Percentiles rank a stretch among this genome's conserved stretches.
Evolutionary conservation across 2,888 invertebrate species (phyloP).

Genomic region (Seladonia tumulorum): DNA sequence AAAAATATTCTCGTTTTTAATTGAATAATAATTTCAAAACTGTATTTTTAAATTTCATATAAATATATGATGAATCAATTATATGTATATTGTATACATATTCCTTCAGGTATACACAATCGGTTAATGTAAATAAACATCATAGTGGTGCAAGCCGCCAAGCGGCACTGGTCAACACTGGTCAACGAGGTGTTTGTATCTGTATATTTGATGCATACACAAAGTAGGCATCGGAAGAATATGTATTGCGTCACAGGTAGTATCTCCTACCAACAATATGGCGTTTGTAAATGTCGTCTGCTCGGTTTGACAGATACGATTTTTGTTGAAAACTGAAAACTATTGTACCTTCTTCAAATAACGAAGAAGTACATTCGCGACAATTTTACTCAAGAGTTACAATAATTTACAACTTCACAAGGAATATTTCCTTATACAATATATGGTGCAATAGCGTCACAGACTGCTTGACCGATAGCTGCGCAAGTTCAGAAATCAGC

Average conservation of each 20-base stretch:
- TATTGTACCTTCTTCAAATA: not conserved
- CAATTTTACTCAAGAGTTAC: not conserved
- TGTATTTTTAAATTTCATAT: not conserved
- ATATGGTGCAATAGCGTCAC: constrained; percentile 20
- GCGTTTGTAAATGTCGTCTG: constrained; percentile 66
- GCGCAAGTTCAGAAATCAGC: constrained; percentile 64
- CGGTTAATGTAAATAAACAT: constrained; percentile 67
- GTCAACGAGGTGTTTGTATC: constrained; percentile 16
- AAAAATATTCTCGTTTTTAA: not conserved
- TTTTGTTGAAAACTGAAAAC: not conserved
- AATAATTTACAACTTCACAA: not conserved
- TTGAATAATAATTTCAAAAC: not conserved
- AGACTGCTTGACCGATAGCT: constrained; percentile 60
- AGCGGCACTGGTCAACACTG: constrained; percentile 48
- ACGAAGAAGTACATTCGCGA: not conserved
- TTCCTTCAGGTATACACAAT: constrained; percentile 43
- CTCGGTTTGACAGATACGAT: constrained; percentile 63
- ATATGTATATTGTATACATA: constrained; percentile 19
- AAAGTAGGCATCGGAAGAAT: constrained; percentile 18
- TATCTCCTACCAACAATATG: constrained; percentile 63
- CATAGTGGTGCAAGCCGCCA: constrained; percentile 61
- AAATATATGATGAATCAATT: constrained; percentile 19
- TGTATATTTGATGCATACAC: not conserved
- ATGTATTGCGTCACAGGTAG: constrained; percentile 48
- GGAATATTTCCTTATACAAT: constrained; percentile 1